phyloP scores from a whole-genome alignment of 1,140 invertebrate species.

The Diachasma alloeum region DNA sequence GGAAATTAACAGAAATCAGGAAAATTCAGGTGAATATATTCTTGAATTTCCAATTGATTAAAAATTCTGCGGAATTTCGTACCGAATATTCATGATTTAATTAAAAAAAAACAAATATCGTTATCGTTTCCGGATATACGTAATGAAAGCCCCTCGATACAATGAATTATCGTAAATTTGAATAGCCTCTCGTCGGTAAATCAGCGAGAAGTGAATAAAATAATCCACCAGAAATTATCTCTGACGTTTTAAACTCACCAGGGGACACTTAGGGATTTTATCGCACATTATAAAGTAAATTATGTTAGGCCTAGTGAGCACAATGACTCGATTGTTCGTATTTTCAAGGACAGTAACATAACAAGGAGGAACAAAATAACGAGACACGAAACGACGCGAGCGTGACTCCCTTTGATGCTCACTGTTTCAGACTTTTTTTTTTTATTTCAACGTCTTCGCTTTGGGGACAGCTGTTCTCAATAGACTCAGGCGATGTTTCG shows the following conservation, averaged over 20 bases:
- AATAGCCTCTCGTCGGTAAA: background rate
- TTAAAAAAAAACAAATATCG: no score
- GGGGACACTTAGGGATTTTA: conserved; percentile 3
- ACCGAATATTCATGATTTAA: no score
- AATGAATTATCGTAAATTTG: no score
- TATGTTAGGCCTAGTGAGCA: conserved; percentile 1
- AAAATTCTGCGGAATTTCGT: no score
- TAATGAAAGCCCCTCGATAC: no score
- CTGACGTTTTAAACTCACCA: background rate
- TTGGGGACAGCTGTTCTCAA: background rate
- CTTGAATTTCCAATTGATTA: no score
- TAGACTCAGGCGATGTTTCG: conserved; percentile 5
- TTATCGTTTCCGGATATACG: no score
- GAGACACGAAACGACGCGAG: conserved; percentile 22
- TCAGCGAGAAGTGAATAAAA: background rate
- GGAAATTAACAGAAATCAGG: no score
- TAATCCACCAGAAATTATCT: background rate
- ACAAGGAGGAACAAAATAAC: conserved; percentile 18
- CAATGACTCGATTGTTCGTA: conserved; percentile 13
- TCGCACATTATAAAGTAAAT: conserved; percentile 1
- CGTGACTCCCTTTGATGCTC: conserved; percentile 17
- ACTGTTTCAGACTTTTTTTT: background rate
- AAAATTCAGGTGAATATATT: no score
- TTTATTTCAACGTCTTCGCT: conserved; percentile 8
- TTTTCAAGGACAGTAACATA: conserved; percentile 18